Evolutionary conservation across 2,797 vertebrate species (phyloP).

Genomic region (Spondyliosoma cantharus): DNA sequence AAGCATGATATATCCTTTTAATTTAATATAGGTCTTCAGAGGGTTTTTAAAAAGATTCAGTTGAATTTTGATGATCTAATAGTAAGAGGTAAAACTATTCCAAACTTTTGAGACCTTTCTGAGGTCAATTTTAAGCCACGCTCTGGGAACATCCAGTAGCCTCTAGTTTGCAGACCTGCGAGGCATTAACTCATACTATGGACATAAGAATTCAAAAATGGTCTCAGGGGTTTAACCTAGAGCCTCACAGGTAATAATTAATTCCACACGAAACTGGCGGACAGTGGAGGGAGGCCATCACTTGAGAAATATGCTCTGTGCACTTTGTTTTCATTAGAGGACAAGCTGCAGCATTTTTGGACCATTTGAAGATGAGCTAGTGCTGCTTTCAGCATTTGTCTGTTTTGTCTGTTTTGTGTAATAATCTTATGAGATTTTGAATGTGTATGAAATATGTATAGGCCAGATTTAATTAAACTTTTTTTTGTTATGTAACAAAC

Average conservation of each 20-base stretch:
- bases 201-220: not conserved
- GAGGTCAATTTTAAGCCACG: not conserved
- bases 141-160: not conserved
- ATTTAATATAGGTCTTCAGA: too few relatives aligned
- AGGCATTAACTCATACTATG: conserved; percentile 11
- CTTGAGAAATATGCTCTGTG: not conserved
- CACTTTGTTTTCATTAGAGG: not conserved
- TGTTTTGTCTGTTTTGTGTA: conserved; percentile 3
- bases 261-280: conserved; percentile 1
- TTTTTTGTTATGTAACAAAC: not conserved
- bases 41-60: not conserved
- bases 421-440: not conserved
- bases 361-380: not conserved
- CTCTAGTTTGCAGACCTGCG: not conserved
- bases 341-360: conserved; percentile 1
- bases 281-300: not conserved
- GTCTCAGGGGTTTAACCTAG: not conserved
- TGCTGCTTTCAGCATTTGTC: not conserved
- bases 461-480: not conserved
- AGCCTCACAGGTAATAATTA: not conserved
- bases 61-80: not conserved
- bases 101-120: not conserved
- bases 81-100: not conserved
- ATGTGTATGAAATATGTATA: not conserved
- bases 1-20: too few relatives aligned